A percentile compares a stretch with the other conserved stretches of the same genome.
Conservation (phyloP, 2,888 invertebrate species). For the Amphipoea oculea region DNA sequence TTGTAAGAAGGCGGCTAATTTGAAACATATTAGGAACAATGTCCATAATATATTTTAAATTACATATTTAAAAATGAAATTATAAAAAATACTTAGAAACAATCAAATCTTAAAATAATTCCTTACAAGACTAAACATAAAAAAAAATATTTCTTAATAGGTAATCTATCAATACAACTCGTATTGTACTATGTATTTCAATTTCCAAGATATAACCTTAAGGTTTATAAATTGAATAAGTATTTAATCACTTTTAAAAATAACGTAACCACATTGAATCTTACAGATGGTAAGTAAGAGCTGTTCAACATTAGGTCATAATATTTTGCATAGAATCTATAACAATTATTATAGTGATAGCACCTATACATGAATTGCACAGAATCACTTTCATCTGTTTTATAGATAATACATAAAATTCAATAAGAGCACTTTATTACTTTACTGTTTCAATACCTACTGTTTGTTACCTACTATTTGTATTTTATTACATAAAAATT, state of each 20-base stretch:
- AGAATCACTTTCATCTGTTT: conserved; percentile 15
- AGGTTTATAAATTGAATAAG: conserved; percentile 13
- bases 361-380: conserved; percentile 48
- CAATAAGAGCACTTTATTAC: conserved; percentile 19
- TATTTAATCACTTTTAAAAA: conserved; percentile 16
- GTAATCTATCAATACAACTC: conserved; percentile 40
- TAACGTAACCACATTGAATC: conserved; percentile 32
- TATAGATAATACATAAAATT: not conserved
- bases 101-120: conserved; percentile 40
- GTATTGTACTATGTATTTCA: conserved; percentile 39
- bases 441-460: too few relatives aligned
- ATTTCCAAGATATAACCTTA: conserved; percentile 21
- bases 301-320: not conserved
- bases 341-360: conserved; percentile 27
- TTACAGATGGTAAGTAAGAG: conserved; percentile 8
- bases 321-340: conserved; percentile 1
- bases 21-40: conserved; percentile 57
- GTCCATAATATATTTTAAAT: conserved; percentile 61
- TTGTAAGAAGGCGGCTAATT: conserved; percentile 62
- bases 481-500: too few relatives aligned
- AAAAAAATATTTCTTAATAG: conserved; percentile 27
- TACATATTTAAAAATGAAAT: conserved; percentile 54
- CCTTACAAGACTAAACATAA: conserved; percentile 21
- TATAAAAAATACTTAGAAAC: conserved; percentile 35
- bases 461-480: too few relatives aligned